These are phyloP conservation scores for Dendrocopos noguchii DNA, from an alignment of 2,113 vertebrate genomes.

Conservation along the genomic window DNA sequence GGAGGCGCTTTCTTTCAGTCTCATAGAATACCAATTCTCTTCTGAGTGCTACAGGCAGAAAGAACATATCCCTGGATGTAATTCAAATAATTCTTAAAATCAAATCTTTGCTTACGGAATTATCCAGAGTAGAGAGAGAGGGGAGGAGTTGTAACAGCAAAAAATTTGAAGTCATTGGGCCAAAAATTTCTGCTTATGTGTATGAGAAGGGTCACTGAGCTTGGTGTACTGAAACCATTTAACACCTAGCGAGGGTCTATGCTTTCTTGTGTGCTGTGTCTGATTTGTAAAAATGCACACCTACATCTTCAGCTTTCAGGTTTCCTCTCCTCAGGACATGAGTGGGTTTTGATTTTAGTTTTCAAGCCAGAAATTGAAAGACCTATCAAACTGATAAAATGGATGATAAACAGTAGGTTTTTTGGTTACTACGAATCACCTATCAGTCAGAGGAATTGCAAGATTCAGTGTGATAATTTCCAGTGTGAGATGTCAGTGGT, in stretches of 20 bases:
- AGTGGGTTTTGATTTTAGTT: not conserved
- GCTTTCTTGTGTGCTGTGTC: not conserved
- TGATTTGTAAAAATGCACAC: not conserved
- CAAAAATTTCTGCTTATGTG: not conserved
- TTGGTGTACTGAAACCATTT: not conserved
- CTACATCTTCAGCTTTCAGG: not conserved
- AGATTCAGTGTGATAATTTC: not conserved
- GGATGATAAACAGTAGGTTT: not conserved
- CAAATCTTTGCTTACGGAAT: not conserved
- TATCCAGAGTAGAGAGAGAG: not conserved
- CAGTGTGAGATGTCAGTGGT: not conserved
- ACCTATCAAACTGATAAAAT: not conserved
- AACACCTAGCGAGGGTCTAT: not conserved
- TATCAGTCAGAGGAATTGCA: not conserved
- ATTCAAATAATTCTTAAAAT: slow-evolving; percentile 7
- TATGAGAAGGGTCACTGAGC: not conserved
- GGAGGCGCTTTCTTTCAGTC: not conserved
- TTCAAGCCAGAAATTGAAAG: not conserved
- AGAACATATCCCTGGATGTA: not conserved
- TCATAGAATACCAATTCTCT: not conserved
- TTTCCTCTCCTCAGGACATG: not conserved
- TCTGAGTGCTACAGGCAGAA: not conserved
- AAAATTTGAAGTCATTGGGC: not conserved
- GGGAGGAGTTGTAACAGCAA: not conserved
- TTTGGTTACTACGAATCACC: not conserved